These are phyloP conservation scores for Gibbula magus DNA, from an alignment of 2,888 invertebrate genomes.

Conservation along the genomic window DNA sequence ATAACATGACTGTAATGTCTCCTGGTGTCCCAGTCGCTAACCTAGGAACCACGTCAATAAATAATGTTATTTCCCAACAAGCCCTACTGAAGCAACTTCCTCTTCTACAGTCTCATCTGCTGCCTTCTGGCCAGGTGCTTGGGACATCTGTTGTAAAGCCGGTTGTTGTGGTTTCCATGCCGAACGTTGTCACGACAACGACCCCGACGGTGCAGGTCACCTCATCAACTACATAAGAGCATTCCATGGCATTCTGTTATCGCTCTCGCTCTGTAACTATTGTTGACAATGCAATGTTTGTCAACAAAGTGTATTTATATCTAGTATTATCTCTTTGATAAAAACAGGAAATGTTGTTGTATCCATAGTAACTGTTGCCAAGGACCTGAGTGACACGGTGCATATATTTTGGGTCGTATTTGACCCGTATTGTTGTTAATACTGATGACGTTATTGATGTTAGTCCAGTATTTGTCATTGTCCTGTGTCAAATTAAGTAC, in stretches of 20 bases:
- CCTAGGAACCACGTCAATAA: conserved; percentile 48
- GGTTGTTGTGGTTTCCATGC: conserved; percentile 47
- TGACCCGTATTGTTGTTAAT: background rate
- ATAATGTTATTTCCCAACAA: conserved; percentile 44
- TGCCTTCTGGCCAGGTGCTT: conserved; percentile 46
- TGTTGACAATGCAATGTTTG: background rate
- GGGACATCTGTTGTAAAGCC: conserved; percentile 48
- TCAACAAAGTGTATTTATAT: background rate
- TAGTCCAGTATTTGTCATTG: too few relatives aligned
- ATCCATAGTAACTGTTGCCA: background rate
- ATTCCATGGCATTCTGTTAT: conserved; percentile 9
- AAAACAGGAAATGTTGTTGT: background rate
- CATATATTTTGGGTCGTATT: background rate
- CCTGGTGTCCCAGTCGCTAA: conserved; percentile 45
- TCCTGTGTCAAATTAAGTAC: too few relatives aligned
- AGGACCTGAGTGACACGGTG: background rate
- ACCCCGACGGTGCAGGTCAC: conserved; percentile 19
- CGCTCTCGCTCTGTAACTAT: background rate
- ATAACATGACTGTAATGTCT: conserved; percentile 58
- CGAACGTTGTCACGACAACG: conserved; percentile 36
- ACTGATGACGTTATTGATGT: background rate
- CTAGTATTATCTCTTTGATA: background rate
- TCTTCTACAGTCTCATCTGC: conserved; percentile 47
- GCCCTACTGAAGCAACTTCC: conserved; percentile 54
- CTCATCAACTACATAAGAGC: background rate